Percentiles rank a stretch among this genome's conserved stretches.
phyloP scores from a whole-genome alignment of 2,888 invertebrate species.

The Drosophila imparisetae region DNA sequence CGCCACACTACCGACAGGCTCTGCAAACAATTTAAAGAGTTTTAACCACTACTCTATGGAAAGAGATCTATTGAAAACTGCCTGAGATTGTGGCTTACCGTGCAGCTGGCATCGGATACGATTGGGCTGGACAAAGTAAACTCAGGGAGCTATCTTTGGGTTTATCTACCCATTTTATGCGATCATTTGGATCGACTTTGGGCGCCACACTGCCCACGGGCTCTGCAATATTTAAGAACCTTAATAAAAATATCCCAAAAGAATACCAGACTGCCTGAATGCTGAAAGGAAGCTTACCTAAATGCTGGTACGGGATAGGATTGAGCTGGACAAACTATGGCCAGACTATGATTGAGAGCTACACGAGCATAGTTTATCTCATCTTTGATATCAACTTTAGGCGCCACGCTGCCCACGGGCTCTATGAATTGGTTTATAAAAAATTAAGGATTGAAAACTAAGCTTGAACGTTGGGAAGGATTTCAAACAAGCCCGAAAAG shows the following conservation, averaged over 20 bases:
- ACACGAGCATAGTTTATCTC: slow-evolving; percentile 86
- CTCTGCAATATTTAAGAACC: slow-evolving; percentile 84
- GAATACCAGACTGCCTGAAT: slow-evolving; percentile 46
- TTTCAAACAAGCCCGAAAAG: neutral
- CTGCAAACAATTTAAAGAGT: slow-evolving; percentile 83
- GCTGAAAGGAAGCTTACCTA: slow-evolving; percentile 53
- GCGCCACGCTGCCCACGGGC: slow-evolving; percentile 86
- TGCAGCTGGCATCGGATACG: slow-evolving; percentile 89
- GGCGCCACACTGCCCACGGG: slow-evolving; percentile 89
- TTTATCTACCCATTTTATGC: slow-evolving; percentile 87
- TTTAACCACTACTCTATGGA: neutral
- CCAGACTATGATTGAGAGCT: slow-evolving; percentile 86
- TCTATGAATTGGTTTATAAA: slow-evolving; percentile 72
- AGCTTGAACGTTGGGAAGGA: slow-evolving; percentile 39
- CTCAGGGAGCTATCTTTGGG: slow-evolving; percentile 85
- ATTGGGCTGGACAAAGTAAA: slow-evolving; percentile 91
- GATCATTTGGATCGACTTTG: slow-evolving; percentile 88
- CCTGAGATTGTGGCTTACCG: slow-evolving; percentile 64
- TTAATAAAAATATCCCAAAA: neutral
- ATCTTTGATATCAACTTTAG: slow-evolving; percentile 90
- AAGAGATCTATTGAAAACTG: slow-evolving; percentile 49
- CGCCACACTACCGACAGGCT: slow-evolving; percentile 89
- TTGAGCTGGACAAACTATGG: slow-evolving; percentile 89
- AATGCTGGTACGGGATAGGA: slow-evolving; percentile 66
- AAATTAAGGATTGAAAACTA: neutral